A percentile compares a stretch with the other conserved stretches of the same genome.
Conservation (phyloP, 2,797 vertebrate genomes). For the Sarcoramphus papa region DNA sequence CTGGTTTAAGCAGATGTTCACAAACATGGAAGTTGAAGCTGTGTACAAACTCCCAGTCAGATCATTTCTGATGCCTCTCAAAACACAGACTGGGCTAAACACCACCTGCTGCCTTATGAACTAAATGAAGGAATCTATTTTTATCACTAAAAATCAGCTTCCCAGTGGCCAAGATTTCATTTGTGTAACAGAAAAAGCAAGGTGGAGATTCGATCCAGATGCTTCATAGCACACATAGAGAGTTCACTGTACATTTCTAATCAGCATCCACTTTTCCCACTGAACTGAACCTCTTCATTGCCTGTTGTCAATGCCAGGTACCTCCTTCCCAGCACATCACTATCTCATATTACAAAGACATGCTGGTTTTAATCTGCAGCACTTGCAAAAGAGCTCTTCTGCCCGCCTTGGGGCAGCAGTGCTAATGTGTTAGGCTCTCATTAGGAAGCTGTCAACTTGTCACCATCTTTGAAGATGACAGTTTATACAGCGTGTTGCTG, state of each 20-base stretch:
- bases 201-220: background rate
- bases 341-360: background rate
- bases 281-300: background rate
- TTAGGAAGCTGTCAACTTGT: background rate
- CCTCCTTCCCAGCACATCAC: background rate
- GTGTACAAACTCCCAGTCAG: background rate
- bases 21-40: background rate
- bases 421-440: background rate
- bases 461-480: background rate
- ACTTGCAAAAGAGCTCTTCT: background rate
- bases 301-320: background rate
- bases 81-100: background rate
- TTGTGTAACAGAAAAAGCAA: background rate
- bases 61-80: background rate
- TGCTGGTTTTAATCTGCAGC: background rate
- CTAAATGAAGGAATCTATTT: background rate
- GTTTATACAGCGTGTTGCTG: background rate
- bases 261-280: background rate
- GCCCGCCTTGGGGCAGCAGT: background rate
- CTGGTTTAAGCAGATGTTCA: background rate
- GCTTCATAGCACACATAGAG: background rate
- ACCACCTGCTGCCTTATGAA: background rate
- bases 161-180: background rate
- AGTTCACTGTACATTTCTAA: background rate
- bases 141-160: background rate